phyloP scores from a whole-genome alignment of 1,140 invertebrate genomes.

The Ips typographus region DNA sequence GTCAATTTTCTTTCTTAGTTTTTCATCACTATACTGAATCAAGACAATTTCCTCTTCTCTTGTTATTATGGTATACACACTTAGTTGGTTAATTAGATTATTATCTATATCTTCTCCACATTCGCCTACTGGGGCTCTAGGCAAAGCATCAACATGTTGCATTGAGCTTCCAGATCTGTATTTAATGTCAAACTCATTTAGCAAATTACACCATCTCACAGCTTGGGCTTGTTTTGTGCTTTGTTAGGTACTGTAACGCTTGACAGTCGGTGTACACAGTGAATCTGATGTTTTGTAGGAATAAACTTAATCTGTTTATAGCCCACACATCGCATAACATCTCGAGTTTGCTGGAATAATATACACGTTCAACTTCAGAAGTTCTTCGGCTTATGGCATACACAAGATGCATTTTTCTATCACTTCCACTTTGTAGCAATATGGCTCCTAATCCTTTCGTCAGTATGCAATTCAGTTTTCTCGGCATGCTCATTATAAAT shows the following conservation, averaged over 20 bases:
- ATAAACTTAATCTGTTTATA: background rate
- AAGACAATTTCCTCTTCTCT: conserved; percentile 1
- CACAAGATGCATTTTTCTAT: background rate
- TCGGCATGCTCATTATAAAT: background rate
- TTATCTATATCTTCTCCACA: background rate
- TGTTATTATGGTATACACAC: background rate
- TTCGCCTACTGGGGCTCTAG: background rate
- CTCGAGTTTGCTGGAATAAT: background rate
- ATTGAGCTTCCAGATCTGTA: background rate
- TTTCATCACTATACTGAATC: background rate
- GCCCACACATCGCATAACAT: conserved; percentile 2
- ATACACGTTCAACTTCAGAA: background rate
- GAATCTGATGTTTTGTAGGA: background rate
- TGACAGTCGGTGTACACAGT: background rate
- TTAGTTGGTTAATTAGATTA: background rate
- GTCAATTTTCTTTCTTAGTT: background rate
- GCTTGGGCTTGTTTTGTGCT: background rate
- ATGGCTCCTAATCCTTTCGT: background rate
- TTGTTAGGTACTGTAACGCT: background rate
- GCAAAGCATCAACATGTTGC: background rate
- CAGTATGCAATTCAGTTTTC: background rate
- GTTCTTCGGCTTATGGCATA: background rate
- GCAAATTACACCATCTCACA: conserved; percentile 2
- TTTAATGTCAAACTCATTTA: background rate
- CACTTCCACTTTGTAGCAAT: background rate